phyloP scores from a whole-genome alignment of 2,113 vertebrate genomes.

The Choloepus hoffmanni region DNA sequence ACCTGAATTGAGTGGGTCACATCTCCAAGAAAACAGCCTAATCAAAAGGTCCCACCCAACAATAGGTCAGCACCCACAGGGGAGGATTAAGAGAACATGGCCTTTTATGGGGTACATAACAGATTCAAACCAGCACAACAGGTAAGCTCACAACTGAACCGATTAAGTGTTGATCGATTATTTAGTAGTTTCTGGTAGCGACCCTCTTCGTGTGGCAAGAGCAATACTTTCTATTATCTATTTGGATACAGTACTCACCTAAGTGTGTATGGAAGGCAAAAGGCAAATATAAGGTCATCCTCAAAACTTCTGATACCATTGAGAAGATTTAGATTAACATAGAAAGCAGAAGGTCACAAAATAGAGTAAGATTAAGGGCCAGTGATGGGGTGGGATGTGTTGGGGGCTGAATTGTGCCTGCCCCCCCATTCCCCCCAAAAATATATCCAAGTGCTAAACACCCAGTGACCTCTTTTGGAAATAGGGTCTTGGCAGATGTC shows the following conservation, averaged over 20 bases:
- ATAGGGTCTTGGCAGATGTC: too few species aligned
- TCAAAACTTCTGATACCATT: not conserved
- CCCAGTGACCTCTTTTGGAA: too few species aligned
- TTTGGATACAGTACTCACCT: not conserved
- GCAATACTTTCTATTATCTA: not conserved
- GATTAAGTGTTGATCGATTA: not conserved
- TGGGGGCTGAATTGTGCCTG: too few species aligned
- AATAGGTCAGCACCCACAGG: too few species aligned
- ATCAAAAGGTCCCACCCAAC: too few species aligned
- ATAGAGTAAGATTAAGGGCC: not conserved
- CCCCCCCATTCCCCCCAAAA: too few species aligned
- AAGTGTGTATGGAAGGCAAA: not conserved
- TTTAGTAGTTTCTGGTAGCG: not conserved
- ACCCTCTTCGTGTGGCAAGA: not conserved
- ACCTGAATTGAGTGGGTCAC: too few species aligned
- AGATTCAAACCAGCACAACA: not conserved
- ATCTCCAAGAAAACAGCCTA: too few species aligned
- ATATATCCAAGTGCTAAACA: too few species aligned
- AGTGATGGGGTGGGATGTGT: rapidly evolving
- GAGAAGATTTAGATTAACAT: not conserved
- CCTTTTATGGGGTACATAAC: too few species aligned
- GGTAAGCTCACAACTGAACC: not conserved
- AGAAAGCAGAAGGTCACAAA: slow-evolving; percentile 40
- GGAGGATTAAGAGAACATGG: too few species aligned
- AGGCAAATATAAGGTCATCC: not conserved